Evolutionary conservation across 2,113 vertebrate species (phyloP).

Genomic region (Hippolais icterina): DNA sequence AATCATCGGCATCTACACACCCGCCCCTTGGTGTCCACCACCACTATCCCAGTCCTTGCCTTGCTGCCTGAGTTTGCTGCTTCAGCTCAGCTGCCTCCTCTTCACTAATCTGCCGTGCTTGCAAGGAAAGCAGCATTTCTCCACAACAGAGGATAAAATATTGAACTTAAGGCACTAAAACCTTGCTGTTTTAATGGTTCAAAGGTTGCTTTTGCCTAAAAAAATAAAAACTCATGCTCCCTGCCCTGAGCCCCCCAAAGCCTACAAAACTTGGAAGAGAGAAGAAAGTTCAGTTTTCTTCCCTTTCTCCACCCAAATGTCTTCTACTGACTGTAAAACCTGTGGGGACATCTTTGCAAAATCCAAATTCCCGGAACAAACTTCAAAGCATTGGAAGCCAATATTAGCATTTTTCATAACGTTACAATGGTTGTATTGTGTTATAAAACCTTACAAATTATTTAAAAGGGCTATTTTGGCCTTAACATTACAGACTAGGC

Average conservation of each 20-base stretch:
- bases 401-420: conserved; percentile 53
- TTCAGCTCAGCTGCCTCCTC: not conserved
- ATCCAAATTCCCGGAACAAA: conserved; percentile 19
- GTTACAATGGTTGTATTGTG: not conserved
- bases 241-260: not conserved
- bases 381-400: conserved; percentile 58
- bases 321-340: conserved; percentile 43
- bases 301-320: not conserved
- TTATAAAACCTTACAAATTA: conserved; percentile 52
- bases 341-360: conserved; percentile 20
- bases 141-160: not conserved
- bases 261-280: not conserved
- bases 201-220: not conserved
- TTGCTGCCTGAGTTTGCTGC: not conserved
- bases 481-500: conserved; percentile 12
- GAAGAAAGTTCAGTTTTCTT: conserved; percentile 26
- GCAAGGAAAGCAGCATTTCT: not conserved
- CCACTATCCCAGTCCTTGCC: not conserved
- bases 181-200: not conserved
- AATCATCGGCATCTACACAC: not conserved
- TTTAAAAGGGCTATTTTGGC: conserved; percentile 29
- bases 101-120: not conserved
- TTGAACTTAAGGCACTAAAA: not conserved
- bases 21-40: not conserved
- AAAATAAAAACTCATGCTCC: not conserved